Conservation (phyloP, 2,113 vertebrate species). For the Buteo buteo region DNA sequence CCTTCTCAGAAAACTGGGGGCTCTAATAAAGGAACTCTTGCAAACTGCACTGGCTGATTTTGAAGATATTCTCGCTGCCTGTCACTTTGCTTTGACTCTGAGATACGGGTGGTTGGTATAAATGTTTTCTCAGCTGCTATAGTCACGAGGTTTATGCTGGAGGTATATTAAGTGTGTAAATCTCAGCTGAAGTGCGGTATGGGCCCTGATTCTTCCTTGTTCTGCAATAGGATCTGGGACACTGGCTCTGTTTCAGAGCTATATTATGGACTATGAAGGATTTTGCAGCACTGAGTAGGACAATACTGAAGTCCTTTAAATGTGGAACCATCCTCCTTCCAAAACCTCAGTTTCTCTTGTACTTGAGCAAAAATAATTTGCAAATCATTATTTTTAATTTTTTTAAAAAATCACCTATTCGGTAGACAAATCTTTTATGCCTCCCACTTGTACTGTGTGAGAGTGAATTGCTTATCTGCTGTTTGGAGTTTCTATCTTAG, state of each 20-base stretch:
- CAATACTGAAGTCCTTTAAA: background rate
- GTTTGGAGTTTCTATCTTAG: background rate
- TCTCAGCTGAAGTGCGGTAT: background rate
- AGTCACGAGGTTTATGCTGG: background rate
- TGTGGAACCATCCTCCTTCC: background rate
- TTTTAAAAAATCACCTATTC: background rate
- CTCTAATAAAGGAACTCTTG: background rate
- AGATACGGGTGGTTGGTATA: background rate
- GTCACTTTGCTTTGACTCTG: background rate
- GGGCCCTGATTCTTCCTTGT: background rate
- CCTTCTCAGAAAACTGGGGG: background rate
- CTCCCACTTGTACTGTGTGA: background rate
- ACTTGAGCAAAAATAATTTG: background rate
- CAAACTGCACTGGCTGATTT: background rate
- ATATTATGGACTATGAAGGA: background rate
- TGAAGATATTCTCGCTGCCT: background rate
- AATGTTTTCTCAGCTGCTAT: background rate
- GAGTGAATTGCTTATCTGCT: background rate
- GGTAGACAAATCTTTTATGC: background rate
- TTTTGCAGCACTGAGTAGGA: background rate
- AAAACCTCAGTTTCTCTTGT: background rate
- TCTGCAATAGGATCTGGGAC: background rate
- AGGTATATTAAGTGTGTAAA: background rate
- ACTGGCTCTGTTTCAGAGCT: background rate
- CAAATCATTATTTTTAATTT: background rate